Evolutionary conservation across 2,888 invertebrate genomes (phyloP).

Genomic region (Ophraella communa): DNA sequence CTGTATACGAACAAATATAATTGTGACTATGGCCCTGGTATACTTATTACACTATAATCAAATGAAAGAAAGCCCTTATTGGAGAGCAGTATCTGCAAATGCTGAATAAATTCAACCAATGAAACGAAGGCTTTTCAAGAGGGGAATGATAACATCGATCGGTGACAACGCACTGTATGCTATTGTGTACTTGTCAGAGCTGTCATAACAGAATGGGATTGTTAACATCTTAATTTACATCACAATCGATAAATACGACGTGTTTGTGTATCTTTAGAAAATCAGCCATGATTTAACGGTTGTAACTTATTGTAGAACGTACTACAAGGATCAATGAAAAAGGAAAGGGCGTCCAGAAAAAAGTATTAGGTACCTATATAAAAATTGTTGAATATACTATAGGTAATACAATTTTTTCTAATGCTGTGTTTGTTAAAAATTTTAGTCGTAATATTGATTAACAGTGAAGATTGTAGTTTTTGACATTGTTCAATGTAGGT

Average conservation of each 20-base stretch:
- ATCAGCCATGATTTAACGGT: constrained; percentile 26
- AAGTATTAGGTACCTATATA: not conserved
- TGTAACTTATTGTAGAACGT: not conserved
- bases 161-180: constrained; percentile 27
- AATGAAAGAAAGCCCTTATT: not conserved
- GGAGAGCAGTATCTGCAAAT: constrained; percentile 8
- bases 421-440: no score
- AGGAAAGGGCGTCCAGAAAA: not conserved
- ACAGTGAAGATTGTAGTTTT: no score
- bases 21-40: not conserved
- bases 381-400: no score
- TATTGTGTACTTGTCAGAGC: constrained; percentile 45
- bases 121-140: constrained; percentile 39
- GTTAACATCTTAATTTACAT: constrained; percentile 33
- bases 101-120: constrained; percentile 39
- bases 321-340: not conserved
- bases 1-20: not conserved
- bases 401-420: no score
- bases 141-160: constrained; percentile 42
- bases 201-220: constrained; percentile 37
- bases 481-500: no score
- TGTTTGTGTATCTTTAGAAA: constrained; percentile 1
- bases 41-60: not conserved
- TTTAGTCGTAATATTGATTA: no score
- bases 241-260: constrained; percentile 26